Evolutionary conservation across 2,888 invertebrate genomes (phyloP).

Genomic region (Acrobasis consociella): DNA sequence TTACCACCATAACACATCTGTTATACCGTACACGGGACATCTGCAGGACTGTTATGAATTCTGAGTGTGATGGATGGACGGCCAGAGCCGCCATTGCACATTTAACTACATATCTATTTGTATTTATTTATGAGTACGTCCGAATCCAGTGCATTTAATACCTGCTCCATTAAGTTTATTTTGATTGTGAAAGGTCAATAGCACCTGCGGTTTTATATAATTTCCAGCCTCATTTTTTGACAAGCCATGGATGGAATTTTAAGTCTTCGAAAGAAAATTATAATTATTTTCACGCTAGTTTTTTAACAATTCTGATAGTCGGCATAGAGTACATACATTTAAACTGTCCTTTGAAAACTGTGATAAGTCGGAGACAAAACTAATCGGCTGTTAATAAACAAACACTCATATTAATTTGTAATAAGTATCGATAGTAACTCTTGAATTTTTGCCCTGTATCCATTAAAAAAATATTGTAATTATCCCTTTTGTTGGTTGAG

Average conservation of each 20-base stretch:
- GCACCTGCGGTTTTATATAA: neutral
- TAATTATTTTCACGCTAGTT: neutral
- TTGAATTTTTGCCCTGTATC: no score
- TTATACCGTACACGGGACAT: constrained; percentile 61
- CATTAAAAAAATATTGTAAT: no score
- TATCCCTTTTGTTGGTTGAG: neutral
- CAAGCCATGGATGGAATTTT: no score
- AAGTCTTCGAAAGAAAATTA: neutral
- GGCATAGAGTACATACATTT: no score
- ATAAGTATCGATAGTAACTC: no score
- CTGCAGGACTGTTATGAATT: constrained; percentile 72
- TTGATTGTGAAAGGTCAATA: neutral
- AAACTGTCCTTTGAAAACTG: no score
- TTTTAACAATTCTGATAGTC: no score
- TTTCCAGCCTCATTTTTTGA: no score
- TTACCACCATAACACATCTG: constrained; percentile 57
- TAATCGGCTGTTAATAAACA: no score
- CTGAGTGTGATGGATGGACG: constrained; percentile 71
- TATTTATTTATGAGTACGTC: constrained; percentile 2
- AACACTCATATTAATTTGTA: no score
- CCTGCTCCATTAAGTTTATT: neutral
- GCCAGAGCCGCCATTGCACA: constrained; percentile 34
- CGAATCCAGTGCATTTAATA: constrained; percentile 3
- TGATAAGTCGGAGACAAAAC: no score
- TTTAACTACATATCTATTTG: constrained; percentile 13